A percentile compares a stretch with the other conserved stretches of the same genome.
Evolutionary conservation across 1,140 invertebrate species (phyloP).

Genomic region (Nephotettix cincticeps): DNA sequence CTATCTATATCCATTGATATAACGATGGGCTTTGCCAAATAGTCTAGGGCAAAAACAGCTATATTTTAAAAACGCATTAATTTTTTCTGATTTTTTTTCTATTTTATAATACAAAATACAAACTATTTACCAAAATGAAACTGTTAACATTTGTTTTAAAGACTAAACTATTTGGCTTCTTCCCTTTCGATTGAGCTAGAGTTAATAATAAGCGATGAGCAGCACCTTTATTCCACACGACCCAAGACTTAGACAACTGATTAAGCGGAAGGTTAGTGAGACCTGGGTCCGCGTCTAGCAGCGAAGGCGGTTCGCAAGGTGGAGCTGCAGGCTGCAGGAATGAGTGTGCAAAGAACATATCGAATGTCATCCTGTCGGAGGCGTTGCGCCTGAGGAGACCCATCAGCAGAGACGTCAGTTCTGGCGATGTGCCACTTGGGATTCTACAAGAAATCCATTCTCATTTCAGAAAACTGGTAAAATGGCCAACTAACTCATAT

Average conservation of each 20-base stretch:
- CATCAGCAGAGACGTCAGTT: conserved; percentile 83
- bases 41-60: too few relatives aligned
- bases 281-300: conserved; percentile 33
- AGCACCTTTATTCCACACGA: conserved; percentile 21
- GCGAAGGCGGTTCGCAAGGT: conserved; percentile 41
- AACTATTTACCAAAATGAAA: too few relatives aligned
- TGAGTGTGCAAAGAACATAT: conserved; percentile 89
- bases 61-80: too few relatives aligned
- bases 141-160: too few relatives aligned
- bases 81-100: too few relatives aligned
- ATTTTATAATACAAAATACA: too few relatives aligned
- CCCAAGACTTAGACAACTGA: conserved; percentile 26
- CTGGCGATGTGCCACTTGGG: conserved; percentile 86
- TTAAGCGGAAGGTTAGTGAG: neutral
- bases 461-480: too few relatives aligned
- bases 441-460: conserved; percentile 76
- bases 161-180: too few relatives aligned
- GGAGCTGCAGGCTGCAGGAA: conserved; percentile 71
- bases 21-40: too few relatives aligned
- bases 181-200: too few relatives aligned
- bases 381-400: conserved; percentile 90
- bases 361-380: conserved; percentile 93
- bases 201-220: neutral
- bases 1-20: too few relatives aligned
- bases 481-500: too few relatives aligned